Conservation (phyloP, 1,140 invertebrate species). For the Diprion similis region DNA sequence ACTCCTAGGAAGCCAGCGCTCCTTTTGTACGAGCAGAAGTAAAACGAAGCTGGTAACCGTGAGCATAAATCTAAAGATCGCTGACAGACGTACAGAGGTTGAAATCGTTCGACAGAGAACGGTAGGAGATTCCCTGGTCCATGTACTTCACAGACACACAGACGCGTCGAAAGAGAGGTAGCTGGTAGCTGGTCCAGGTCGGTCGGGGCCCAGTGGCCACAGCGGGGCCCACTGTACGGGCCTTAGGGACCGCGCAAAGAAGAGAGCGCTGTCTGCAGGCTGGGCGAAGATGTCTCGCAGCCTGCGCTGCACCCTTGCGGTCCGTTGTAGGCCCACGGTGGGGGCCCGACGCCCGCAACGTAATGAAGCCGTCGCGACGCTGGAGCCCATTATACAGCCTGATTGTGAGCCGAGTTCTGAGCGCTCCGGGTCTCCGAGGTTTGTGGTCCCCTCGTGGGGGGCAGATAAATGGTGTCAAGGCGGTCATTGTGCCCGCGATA, state of each 20-base stretch:
- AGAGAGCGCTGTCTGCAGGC: neutral
- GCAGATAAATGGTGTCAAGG: constrained; percentile 55
- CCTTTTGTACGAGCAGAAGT: neutral
- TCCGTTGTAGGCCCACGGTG: constrained; percentile 6
- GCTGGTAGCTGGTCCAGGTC: neutral
- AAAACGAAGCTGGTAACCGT: neutral
- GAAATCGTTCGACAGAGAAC: neutral
- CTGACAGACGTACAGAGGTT: neutral
- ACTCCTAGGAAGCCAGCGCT: no score
- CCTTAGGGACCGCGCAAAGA: neutral
- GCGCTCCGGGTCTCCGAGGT: constrained; percentile 34
- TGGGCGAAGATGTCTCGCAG: neutral
- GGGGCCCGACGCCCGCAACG: constrained; percentile 17
- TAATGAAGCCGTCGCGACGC: constrained; percentile 56
- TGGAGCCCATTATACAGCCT: constrained; percentile 34
- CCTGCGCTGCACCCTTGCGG: neutral
- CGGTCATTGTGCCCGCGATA: constrained; percentile 35
- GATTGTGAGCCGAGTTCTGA: constrained; percentile 18
- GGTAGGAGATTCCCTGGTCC: neutral
- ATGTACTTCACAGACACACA: neutral
- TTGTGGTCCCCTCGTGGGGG: constrained; percentile 50
- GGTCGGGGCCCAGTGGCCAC: constrained; percentile 3
- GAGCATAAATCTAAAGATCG: neutral
- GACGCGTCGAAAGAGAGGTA: neutral
- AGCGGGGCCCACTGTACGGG: neutral